Base-by-base conservation (phyloP, 2,888 invertebrate genomes). In the Lasioglossum zephyrum region DNA sequence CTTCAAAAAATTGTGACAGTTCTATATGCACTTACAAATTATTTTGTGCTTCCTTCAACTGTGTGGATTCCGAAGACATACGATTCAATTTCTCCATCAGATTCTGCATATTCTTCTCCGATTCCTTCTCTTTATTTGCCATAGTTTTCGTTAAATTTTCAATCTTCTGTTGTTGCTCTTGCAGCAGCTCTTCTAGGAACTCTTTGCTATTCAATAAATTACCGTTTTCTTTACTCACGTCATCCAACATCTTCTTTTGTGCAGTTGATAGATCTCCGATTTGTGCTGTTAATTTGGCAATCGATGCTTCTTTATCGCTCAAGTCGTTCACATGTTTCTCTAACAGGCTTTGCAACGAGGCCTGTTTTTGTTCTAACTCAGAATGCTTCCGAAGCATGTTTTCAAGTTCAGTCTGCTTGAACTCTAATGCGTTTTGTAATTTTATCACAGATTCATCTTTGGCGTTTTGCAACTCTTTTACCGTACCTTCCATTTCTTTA, bases 201-300 rank as follows among this genome's bases (percentile, higher is more conserved):
- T 95, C 95, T 92, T 96, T 96, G 73, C 90, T 94, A 84, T 96
- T 85, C 87, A 92, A 74, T 76, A 94, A 69, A 79, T 89, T 91
- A 80, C 90, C 83, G 85, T 92, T 92, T 87, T 93, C 84, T 80
- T 88, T 85, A 49, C 82, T 83, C 86, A 93, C 87, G 80, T 91
- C 85, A 36, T 91, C 89, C n/a, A 94, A 66, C 75, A 92, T 92
- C 79, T 93, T 96, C 92, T 92, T 94, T 95, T 95, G 87, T 93
- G 94, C 4, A 95, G 95, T 95, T 84, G 93, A 95, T 13, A 95
- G 91, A 91, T 95, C 94, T 47, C 92, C 88, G 49, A 96, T 93
- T 94, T 96, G 96, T 2, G 95, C 95, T 89, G 96, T 96, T 92
- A 96, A 96, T 93, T 96, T 96, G 77, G 86, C 89, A 6, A 96